Percentiles rank a stretch among this genome's conserved stretches.
These are phyloP conservation scores for Tretioscincus oriximinensis DNA, from an alignment of 2,113 vertebrate species.

Conservation along the genomic window DNA sequence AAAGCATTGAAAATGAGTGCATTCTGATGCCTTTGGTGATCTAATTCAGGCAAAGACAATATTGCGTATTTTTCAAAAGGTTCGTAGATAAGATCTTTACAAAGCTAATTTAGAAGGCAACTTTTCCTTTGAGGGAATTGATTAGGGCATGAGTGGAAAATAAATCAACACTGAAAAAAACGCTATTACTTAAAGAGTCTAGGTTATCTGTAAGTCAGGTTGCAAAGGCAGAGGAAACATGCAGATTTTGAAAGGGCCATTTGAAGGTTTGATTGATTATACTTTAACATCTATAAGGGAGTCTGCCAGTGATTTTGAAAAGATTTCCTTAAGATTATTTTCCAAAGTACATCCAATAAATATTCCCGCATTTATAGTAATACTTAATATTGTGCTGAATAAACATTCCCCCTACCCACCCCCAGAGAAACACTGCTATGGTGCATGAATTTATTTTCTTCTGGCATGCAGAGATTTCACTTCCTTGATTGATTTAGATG, in stretches of 20 bases:
- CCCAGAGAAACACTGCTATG: background rate
- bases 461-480: background rate
- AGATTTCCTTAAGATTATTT: background rate
- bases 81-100: slow-evolving; percentile 36
- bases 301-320: background rate
- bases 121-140: slow-evolving; percentile 34
- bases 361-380: background rate
- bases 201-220: slow-evolving; percentile 11
- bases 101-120: slow-evolving; percentile 49
- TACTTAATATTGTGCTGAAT: background rate
- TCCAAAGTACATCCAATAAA: background rate
- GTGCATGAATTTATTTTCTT: background rate
- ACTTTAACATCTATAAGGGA: background rate
- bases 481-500: no score
- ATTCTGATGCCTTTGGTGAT: slow-evolving; percentile 28
- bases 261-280: background rate
- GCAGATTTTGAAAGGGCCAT: slow-evolving; percentile 11
- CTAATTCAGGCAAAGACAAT: slow-evolving; percentile 35
- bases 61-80: slow-evolving; percentile 27
- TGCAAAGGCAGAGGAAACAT: slow-evolving; percentile 9
- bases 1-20: slow-evolving; percentile 16
- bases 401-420: background rate
- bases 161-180: slow-evolving; percentile 15
- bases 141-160: background rate
- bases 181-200: background rate